Base-by-base conservation (phyloP, 2,888 invertebrate species). In the Pseudococcus longispinus region DNA sequence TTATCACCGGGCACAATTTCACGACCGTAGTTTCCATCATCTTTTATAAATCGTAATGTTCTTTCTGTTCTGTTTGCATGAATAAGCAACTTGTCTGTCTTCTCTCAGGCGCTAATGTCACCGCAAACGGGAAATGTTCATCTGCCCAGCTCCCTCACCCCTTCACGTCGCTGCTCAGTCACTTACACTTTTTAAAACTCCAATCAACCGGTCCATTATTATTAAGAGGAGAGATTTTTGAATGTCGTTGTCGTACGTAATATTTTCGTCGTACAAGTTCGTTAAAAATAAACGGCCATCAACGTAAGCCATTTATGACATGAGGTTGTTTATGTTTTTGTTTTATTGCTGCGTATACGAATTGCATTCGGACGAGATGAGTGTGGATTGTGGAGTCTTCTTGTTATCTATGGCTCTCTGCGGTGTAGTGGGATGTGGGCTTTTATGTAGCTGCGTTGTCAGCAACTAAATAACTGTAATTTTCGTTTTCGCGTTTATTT, bases 1-100 rank as follows among this genome's bases (percentile, higher is more conserved):
- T 70, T 70, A 70, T 80, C 32, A 29, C 42, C 8, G 77, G 15
- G 77, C 11, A 42, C 29, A 80, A 80, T 80, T 80, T 80, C 77
- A 80, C 77, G 18, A 37, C 18, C 37, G 32, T 37, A 20, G 77
- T 77, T 37, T 51, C 51, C 51, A 51, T 11, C 51, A n/a, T 51
- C 44, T 13, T 74, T n/a, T n/a, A 2, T 42, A 80, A 80, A 42
- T 80, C 15, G 77, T 37, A 80, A 42, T 80, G 32, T 42, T 32
- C 65, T 23, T 60, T 20, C 60, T 60, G 20, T 23, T 23, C 37
- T 77, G 42, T 80, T 80, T 80, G 77, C 37, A 80, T 80, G 77
- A 80, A 42, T 80, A 80, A 80, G 77, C 77, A 80, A 42, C 60
- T 60, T 60, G 20, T 20, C n/a, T 51, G 37, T 37, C 26, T 26